Percentiles rank a stretch among this genome's conserved stretches.
Conservation (phyloP, 2,113 vertebrate genomes). For the Physeter macrocephalus region DNA sequence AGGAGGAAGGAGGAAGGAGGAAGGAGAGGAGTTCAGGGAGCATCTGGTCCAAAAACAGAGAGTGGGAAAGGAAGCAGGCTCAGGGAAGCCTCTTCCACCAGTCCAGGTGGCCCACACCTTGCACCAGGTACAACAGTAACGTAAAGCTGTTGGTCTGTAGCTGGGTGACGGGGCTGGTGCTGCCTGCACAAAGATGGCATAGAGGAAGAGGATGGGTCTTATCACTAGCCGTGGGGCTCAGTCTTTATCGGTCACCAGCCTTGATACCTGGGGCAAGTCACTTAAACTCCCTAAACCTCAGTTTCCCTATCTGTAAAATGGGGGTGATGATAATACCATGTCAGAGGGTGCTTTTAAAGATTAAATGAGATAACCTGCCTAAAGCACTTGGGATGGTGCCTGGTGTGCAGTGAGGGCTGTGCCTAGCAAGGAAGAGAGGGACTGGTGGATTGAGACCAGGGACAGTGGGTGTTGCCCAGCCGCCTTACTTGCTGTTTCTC, state of each 20-base stretch:
- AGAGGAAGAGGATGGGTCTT: neutral
- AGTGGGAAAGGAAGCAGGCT: neutral
- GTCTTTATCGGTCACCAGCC: neutral
- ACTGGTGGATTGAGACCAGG: neutral
- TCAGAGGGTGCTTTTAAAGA: neutral
- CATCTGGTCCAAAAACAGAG: neutral
- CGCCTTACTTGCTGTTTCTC: neutral
- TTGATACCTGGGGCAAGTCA: neutral
- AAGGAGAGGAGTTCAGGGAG: neutral
- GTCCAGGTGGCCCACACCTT: neutral
- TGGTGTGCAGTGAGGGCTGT: neutral
- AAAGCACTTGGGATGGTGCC: too few species aligned
- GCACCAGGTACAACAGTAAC: too few species aligned
- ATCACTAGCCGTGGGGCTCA: accelerated
- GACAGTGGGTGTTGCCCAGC: neutral
- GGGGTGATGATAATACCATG: neutral
- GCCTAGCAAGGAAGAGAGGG: neutral
- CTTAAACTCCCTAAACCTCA: neutral
- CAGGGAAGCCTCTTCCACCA: neutral
- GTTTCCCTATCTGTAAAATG: neutral
- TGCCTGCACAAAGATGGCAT: accelerated
- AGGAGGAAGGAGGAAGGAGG: neutral
- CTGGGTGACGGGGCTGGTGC: neutral
- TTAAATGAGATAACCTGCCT: neutral
- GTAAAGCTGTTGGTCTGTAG: neutral